Conservation (phyloP, 1,140 invertebrate genomes). For the Drosophila mayri region DNA sequence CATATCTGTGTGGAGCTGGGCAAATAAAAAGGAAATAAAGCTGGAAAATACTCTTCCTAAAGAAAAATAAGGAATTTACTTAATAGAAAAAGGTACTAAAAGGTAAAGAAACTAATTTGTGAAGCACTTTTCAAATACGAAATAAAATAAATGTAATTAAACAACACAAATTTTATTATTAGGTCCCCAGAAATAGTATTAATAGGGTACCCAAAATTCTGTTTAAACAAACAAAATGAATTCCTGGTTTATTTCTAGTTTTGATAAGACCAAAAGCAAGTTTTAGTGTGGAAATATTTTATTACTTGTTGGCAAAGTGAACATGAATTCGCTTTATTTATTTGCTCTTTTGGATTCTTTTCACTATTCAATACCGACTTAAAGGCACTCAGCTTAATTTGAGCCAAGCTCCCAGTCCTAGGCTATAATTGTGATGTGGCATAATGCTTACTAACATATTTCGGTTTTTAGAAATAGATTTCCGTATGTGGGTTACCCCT, state of each 20-base stretch:
- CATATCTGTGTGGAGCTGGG: background rate
- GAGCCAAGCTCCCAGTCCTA: background rate
- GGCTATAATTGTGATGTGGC: background rate
- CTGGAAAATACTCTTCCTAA: slow-evolving; percentile 6
- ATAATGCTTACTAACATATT: slow-evolving; percentile 1
- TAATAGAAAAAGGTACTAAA: background rate
- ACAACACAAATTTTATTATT: background rate
- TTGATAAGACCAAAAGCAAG: slow-evolving; percentile 19
- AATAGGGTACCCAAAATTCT: slow-evolving; percentile 1
- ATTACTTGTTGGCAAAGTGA: slow-evolving; percentile 14
- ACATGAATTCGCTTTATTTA: slow-evolving; percentile 6
- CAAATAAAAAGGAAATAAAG: background rate
- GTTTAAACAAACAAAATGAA: background rate
- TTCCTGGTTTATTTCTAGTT: slow-evolving; percentile 12
- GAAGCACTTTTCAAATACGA: background rate
- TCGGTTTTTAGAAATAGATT: slow-evolving; percentile 10
- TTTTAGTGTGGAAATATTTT: slow-evolving; percentile 28
- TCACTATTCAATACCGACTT: slow-evolving; percentile 4
- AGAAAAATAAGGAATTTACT: too few species aligned
- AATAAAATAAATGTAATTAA: background rate
- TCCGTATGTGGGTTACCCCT: slow-evolving; percentile 25
- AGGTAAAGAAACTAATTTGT: background rate
- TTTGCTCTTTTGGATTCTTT: background rate
- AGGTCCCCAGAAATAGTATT: background rate
- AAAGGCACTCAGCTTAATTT: slow-evolving; percentile 13